Base-by-base conservation (phyloP, 2,888 invertebrate genomes). In the Scaptomyza caliginosa region DNA sequence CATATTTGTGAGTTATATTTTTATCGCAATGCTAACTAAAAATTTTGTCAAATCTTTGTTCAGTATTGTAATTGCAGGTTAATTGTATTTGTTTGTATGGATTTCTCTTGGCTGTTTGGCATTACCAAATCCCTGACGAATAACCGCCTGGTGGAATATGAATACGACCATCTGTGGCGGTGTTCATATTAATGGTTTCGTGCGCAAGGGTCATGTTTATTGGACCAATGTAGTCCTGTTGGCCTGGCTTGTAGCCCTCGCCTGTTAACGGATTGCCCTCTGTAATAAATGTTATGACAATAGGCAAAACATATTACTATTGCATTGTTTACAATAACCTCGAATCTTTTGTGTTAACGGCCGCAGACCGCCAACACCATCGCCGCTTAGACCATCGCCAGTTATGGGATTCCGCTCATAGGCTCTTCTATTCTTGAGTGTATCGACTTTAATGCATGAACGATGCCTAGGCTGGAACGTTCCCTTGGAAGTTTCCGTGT, bases 331-430 rank as follows among this genome's bases (percentile, higher is more conserved):
- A 3, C 7, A 24, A 24, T 8, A 7, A 32, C 80, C 74, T 66
- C 83, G 55, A 0, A 6, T 46, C 52, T 63, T 77, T 5, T 45
- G 21, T 30, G 57, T 71, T 39, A 7, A 66, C 0, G 68, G 77
- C 57, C 57, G 77, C 0, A 66, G 46, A 4, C 63, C 67, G 4
- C 74, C 65, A 1, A 59, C 63, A 7, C 71, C 79, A 28, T 76
- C 74, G 1, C 74, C 77, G 11, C 62, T 65, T 0, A 74, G 54
- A 0, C 82, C 79, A 2, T 54, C 36, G 0, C 79, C 79, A 0
- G 77, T 80, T 13, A 78, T 80, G 2, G 77, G 81, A 19, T 78
- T 81, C 19, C 77, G 77, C 1, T 60, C 50, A 39, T 51, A 32
- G 7, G 16, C 34, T 11, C 1, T 3, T 16, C 3, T 42, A 4